Base-by-base conservation (phyloP, 2,797 vertebrate genomes). In the Sylvia borin region DNA sequence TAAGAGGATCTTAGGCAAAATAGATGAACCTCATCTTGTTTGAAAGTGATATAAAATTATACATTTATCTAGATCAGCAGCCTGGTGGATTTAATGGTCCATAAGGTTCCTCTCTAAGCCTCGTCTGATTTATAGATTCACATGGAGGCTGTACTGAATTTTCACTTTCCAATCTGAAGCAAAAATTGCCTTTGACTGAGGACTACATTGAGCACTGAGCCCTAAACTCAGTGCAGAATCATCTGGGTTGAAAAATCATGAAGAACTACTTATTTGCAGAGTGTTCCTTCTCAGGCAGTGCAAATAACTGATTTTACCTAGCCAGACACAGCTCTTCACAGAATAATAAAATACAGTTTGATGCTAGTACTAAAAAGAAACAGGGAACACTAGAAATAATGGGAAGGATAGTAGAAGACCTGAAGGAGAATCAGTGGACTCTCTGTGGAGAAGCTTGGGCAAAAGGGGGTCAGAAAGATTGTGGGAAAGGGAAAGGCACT, bases 11-110 rank as follows among this genome's bases (percentile, higher is more conserved):
- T 0, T 9, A 86, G 61, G 50, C 71, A 90, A 91, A 95, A 65
- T 55, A 94, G 82, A 92, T 0, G 0, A 91, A 78, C 21, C 29
- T 84, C 4, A 1, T 81, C 64, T 84, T 81, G 62, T 74, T 92
- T 88, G 53, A 71, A 73, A 95, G 50, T 43, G 51, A 17, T 89
- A 43, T 84, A 88, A 96, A 95, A 92, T 92, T 86, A 53, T 67
- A 62, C 57, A 38, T 91, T 68, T 86, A 53, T 85, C 87, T 90
- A 47, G 66, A 82, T 86, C 55, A 78, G 83, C 84, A 92, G 54
- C 16, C 27, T 93, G 58, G 65, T 85, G 68, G 54, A 68, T 50
- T 91, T 80, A 91, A 71, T 5, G 10, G 67, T 87, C 50, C 17
- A 2, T 65, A 81, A 95, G 89, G 47, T 57, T 77, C 50, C n/a